Conservation (phyloP, 2,888 invertebrate genomes). For the Panzeria rudis region DNA sequence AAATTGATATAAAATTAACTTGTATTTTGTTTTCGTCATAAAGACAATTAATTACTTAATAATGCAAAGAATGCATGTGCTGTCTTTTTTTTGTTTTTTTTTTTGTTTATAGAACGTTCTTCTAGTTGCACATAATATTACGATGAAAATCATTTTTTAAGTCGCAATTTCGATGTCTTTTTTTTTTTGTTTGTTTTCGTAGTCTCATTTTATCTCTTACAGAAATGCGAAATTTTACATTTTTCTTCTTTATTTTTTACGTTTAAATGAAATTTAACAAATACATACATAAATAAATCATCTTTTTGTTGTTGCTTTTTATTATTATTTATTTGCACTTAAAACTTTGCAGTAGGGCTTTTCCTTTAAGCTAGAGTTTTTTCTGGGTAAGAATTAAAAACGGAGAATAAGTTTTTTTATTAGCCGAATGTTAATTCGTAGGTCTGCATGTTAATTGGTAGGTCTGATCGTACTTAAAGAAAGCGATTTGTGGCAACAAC, state of each 20-base stretch:
- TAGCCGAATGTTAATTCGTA: too few species aligned
- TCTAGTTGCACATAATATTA: not conserved
- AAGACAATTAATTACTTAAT: conserved; percentile 17
- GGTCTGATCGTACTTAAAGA: too few species aligned
- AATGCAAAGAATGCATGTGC: conserved; percentile 35
- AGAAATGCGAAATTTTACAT: conserved; percentile 48
- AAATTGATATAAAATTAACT: not conserved
- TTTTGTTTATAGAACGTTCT: not conserved
- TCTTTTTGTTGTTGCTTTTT: conserved; percentile 33
- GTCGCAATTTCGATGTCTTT: conserved; percentile 41
- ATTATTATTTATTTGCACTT: conserved; percentile 40
- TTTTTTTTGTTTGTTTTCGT: conserved; percentile 16
- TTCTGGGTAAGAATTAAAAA: not conserved
- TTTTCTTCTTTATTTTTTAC: conserved; percentile 5
- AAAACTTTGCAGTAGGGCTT: conserved; percentile 19
- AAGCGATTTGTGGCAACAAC: too few species aligned
- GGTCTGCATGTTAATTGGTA: too few species aligned
- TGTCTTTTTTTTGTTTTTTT: not conserved
- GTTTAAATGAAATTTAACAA: conserved; percentile 41
- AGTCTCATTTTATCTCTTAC: conserved; percentile 35
- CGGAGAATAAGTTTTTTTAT: not conserved
- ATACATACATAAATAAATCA: conserved; percentile 47
- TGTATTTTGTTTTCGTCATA: conserved; percentile 9
- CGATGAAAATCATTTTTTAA: conserved; percentile 45
- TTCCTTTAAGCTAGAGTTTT: not conserved